These are phyloP conservation scores for Drosophila pruinosa DNA, from an alignment of 1,140 invertebrate species.

Conservation along the genomic window DNA sequence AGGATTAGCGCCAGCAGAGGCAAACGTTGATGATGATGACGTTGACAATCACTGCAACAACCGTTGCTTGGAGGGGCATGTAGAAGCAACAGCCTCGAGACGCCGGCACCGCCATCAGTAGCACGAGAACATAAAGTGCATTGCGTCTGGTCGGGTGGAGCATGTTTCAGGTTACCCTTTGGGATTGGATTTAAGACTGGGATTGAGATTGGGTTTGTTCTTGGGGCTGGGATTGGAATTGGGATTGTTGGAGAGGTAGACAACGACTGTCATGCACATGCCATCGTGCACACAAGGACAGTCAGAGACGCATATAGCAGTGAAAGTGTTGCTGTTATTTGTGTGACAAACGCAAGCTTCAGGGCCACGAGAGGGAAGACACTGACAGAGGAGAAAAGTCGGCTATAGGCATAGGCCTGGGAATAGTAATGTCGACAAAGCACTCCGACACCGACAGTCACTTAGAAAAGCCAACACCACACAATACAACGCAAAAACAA, in stretches of 20 bases:
- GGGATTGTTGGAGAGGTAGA: slow-evolving; percentile 17
- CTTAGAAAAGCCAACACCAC: slow-evolving; percentile 50
- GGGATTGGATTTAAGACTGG: slow-evolving; percentile 24
- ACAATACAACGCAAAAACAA: slow-evolving; percentile 20
- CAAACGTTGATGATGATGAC: slow-evolving; percentile 52
- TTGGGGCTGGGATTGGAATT: slow-evolving; percentile 21
- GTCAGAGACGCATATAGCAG: slow-evolving; percentile 15
- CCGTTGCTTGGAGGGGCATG: slow-evolving; percentile 11
- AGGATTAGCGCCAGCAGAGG: slow-evolving; percentile 61
- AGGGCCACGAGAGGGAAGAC: too few species aligned
- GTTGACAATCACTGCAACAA: slow-evolving; percentile 62
- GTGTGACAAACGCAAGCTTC: slow-evolving; percentile 62
- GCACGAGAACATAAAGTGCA: slow-evolving; percentile 71
- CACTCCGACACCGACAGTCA: slow-evolving; percentile 66
- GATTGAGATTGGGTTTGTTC: too few species aligned
- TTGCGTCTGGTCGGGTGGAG: slow-evolving; percentile 60
- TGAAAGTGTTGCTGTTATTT: slow-evolving; percentile 59
- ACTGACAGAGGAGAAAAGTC: slow-evolving; percentile 2
- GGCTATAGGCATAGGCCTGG: slow-evolving; percentile 9
- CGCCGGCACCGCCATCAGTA: slow-evolving; percentile 53
- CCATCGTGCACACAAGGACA: slow-evolving; percentile 8
- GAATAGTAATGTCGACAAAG: slow-evolving; percentile 31
- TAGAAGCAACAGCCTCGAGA: slow-evolving; percentile 33
- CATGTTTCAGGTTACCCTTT: slow-evolving; percentile 44
- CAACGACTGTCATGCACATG: slow-evolving; percentile 51